Evolutionary conservation across 1,140 invertebrate species (phyloP), one percentile per base, ranked within the genome.

Genomic region (Brachionus sp.): DNA sequence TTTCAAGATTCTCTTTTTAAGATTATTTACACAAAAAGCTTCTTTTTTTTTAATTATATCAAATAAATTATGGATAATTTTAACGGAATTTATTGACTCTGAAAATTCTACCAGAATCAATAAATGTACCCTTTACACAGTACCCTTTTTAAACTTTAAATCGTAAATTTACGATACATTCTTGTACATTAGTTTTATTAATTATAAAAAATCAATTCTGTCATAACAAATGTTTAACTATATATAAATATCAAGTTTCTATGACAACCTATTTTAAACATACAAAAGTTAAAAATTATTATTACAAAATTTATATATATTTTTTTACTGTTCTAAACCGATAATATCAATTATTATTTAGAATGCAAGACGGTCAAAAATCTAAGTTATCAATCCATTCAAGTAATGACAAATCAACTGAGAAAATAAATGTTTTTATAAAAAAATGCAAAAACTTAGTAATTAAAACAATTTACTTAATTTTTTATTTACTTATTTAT

Each of bases 381-480:
- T 80, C 77, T 12, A 80, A 80, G 37, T 19, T 80, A 29, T 80
- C 77, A 5, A 12, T 80, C 13, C 25, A 80, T 44, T 80, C 77
- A 13, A 50, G 50, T 25, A 80, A 57, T 66, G 77, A 80, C 9
- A 80, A 80, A 66, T 80, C 62, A 19, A 62, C 25, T 12, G 77
- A 80, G 42, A 57, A 66, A n/a, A 80, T 80, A 39, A 57, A 80
- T 13, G 25, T 80, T 57, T 80, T 80, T 80, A 35, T 80, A 16
- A 80, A 80, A 66, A 80, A 80, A 80, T 80, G 46, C 50, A 57
- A 66, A 57, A 80, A 80, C 42, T 62, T 80, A 19, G 77, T 80
- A 80, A 42, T 29, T 29, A 29, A 29, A 29, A 3, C 29, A 29
- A 66, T 13, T 16, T 1, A 3, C n/a, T 23, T 75, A 29, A 29